A percentile compares a stretch with the other conserved stretches of the same genome.
Evolutionary conservation across 2,113 vertebrate genomes (phyloP).

Genomic region (Capreolus pygargus): DNA sequence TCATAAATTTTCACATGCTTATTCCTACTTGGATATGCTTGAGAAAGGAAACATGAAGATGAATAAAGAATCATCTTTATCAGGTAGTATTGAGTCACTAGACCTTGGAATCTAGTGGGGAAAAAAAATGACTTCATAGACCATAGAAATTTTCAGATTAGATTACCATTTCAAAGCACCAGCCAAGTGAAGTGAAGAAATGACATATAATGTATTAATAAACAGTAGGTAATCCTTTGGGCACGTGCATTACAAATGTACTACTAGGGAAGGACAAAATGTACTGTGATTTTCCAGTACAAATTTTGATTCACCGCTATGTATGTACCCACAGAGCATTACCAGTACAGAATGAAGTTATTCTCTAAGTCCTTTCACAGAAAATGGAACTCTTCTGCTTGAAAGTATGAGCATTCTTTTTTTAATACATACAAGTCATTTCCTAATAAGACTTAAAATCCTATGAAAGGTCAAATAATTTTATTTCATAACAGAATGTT

Average conservation of each 20-base stretch:
- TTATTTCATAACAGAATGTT: neutral
- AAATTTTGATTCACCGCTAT: neutral
- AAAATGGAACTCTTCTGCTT: neutral
- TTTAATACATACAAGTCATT: neutral
- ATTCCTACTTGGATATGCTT: neutral
- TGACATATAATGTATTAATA: slow-evolving; percentile 65
- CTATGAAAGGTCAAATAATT: neutral
- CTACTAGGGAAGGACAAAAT: neutral
- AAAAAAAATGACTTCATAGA: slow-evolving; percentile 29
- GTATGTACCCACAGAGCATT: neutral
- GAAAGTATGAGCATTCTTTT: neutral
- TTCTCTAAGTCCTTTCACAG: neutral
- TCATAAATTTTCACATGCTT: slow-evolving; percentile 19
- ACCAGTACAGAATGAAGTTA: neutral
- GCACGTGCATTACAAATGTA: slow-evolving; percentile 19
- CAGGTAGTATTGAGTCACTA: slow-evolving; percentile 6
- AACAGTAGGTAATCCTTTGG: slow-evolving; percentile 49
- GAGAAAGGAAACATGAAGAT: neutral
- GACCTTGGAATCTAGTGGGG: neutral
- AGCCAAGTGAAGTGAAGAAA: slow-evolving; percentile 31
- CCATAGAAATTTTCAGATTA: slow-evolving; percentile 20
- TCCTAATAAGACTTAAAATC: neutral
- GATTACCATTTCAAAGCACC: slow-evolving; percentile 48
- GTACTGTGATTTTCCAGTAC: neutral
- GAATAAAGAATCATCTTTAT: neutral